phyloP scores from a whole-genome alignment of 2,888 invertebrate species.

The Eubasilissa splendida region DNA sequence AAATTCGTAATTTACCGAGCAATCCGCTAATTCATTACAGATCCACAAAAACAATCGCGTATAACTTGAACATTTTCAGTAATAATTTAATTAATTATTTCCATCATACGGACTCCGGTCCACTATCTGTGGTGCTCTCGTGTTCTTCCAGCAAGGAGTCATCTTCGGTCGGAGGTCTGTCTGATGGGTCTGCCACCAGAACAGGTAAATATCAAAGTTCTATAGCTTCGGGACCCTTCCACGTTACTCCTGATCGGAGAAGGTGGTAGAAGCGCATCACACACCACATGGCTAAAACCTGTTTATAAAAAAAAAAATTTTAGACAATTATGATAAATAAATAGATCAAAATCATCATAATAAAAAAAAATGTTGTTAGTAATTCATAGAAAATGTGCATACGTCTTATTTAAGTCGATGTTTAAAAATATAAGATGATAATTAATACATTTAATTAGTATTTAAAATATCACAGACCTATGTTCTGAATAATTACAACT shows the following conservation, averaged over 20 bases:
- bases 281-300: constrained; percentile 82
- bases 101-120: constrained; percentile 48
- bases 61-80: not conserved
- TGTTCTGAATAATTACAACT: too few relatives aligned
- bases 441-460: too few relatives aligned
- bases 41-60: too few relatives aligned
- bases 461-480: too few relatives aligned
- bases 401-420: too few relatives aligned
- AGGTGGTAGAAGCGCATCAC: constrained; percentile 82
- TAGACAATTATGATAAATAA: not conserved
- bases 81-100: not conserved
- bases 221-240: constrained; percentile 81
- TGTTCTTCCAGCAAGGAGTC: constrained; percentile 51
- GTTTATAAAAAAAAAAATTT: constrained; percentile 56
- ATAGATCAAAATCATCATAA: too few relatives aligned
- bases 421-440: too few relatives aligned
- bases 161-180: constrained; percentile 53
- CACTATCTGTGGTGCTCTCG: constrained; percentile 33
- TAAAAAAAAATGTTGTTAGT: too few relatives aligned
- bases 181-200: constrained; percentile 61
- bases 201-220: constrained; percentile 73
- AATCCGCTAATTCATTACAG: too few relatives aligned
- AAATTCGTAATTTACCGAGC: too few relatives aligned
- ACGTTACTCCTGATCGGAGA: constrained; percentile 80
- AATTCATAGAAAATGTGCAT: too few relatives aligned